Percentiles rank a stretch among this genome's conserved stretches.
These are phyloP conservation scores for Lasius fuliginosus DNA, from an alignment of 2,888 invertebrate genomes.

Conservation along the genomic window DNA sequence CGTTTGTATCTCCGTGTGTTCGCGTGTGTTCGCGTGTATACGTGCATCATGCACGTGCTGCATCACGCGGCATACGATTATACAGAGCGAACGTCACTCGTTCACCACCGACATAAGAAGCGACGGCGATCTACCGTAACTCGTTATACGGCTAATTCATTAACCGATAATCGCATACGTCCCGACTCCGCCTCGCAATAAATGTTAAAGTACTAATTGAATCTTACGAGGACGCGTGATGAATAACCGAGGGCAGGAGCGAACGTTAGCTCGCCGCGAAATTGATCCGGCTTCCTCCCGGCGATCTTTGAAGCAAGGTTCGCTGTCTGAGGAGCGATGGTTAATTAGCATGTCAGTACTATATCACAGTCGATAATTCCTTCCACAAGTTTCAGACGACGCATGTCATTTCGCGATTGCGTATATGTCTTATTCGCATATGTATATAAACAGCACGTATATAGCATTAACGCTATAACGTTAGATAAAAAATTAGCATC, in stretches of 20 bases:
- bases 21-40: background rate
- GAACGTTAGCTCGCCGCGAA: background rate
- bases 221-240: slow-evolving; percentile 10
- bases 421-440: background rate
- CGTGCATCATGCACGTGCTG: background rate
- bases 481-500: background rate
- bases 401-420: background rate
- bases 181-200: background rate
- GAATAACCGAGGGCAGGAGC: background rate
- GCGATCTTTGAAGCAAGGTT: background rate
- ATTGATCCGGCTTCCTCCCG: background rate
- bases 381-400: background rate
- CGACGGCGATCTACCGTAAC: background rate
- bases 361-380: background rate
- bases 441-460: background rate
- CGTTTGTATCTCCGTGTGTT: background rate
- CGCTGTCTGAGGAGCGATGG: background rate
- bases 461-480: background rate
- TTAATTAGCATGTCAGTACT: background rate
- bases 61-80: background rate
- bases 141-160: slow-evolving; percentile 22
- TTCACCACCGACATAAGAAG: background rate
- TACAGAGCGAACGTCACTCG: background rate
- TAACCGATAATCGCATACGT: slow-evolving; percentile 20
- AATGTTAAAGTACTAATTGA: slow-evolving; percentile 18